phyloP scores from a whole-genome alignment of 2,888 invertebrate species.

The Pristionchus japonicus region DNA sequence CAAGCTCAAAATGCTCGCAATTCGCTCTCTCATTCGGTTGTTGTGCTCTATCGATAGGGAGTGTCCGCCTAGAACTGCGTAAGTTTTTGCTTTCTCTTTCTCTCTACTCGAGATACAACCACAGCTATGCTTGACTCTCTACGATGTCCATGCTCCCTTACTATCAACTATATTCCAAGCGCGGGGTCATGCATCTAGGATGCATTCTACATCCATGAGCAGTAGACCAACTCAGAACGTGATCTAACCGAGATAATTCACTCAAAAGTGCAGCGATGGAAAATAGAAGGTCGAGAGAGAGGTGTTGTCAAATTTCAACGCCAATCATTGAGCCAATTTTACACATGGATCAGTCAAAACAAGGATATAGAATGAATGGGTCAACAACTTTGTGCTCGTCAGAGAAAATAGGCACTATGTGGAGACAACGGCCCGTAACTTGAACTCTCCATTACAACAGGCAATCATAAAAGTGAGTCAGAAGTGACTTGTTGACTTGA shows the following conservation, averaged over 20 bases:
- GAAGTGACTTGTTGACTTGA: slow-evolving; percentile 8
- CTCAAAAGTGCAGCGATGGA: background rate
- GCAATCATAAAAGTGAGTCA: background rate
- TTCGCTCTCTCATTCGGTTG: background rate
- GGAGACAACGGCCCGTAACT: too few relatives aligned
- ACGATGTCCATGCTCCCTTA: too few relatives aligned
- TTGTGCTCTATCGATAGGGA: slow-evolving; percentile 12
- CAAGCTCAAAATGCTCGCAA: background rate
- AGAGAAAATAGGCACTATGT: background rate
- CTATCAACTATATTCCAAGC: too few relatives aligned
- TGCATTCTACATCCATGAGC: too few relatives aligned
- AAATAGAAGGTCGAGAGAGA: background rate
- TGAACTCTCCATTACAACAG: too few relatives aligned
- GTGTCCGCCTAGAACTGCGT: background rate
- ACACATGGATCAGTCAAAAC: background rate
- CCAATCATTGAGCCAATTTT: background rate
- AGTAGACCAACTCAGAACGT: background rate
- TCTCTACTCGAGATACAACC: background rate
- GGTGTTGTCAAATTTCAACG: background rate
- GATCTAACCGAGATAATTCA: background rate
- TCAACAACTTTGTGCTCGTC: background rate
- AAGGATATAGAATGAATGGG: background rate
- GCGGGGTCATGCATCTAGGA: too few relatives aligned
- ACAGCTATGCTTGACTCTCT: background rate
- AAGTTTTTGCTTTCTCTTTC: background rate